Evolutionary conservation across 2,113 vertebrate genomes (phyloP).

Genomic region (Emydura subglobosa): DNA sequence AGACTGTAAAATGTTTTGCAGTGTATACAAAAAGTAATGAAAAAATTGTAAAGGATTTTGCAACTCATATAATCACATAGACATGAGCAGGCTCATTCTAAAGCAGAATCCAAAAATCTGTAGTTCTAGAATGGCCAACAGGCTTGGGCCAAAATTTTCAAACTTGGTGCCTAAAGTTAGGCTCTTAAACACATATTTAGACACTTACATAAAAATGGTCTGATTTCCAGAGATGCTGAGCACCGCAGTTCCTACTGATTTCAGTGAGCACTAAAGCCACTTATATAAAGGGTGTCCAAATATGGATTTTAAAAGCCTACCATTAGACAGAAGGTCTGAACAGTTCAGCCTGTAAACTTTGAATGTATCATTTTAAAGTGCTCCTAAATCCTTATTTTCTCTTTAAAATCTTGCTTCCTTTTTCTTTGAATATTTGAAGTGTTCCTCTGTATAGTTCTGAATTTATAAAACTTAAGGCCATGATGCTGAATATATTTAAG

Average conservation of each 20-base stretch:
- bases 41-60: not conserved
- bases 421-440: conserved; percentile 28
- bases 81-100: not conserved
- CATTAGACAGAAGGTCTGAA: conserved; percentile 44
- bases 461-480: not conserved
- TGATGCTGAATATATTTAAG: not conserved
- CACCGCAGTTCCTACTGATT: not conserved
- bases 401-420: conserved; percentile 65
- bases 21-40: conserved; percentile 10
- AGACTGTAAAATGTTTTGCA: not conserved
- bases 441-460: not conserved
- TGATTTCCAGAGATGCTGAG: not conserved
- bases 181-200: not conserved
- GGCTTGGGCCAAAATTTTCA: not conserved
- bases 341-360: conserved; percentile 32
- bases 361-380: not conserved
- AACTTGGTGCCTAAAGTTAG: accelerated
- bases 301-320: conserved; percentile 5
- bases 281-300: conserved; percentile 39
- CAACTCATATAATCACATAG: not conserved
- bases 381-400: conserved; percentile 30
- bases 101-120: not conserved
- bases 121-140: not conserved
- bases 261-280: not conserved
- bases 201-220: not conserved